A percentile compares a stretch with the other conserved stretches of the same genome.
Evolutionary conservation across 2,888 invertebrate genomes (phyloP).

Genomic region (Hoplodrina ambigua): DNA sequence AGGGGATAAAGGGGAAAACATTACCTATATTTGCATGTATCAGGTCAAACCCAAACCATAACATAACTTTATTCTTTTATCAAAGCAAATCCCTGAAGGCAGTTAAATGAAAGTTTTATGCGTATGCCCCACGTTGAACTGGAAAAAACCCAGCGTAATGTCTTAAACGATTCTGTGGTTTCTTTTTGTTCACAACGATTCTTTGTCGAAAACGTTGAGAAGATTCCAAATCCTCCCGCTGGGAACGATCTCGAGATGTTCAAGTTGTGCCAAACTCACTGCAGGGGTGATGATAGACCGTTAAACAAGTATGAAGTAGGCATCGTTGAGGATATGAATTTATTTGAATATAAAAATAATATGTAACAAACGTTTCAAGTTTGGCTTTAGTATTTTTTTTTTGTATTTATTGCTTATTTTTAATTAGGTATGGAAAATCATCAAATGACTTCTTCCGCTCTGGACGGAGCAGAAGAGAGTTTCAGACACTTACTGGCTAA

Average conservation of each 20-base stretch:
- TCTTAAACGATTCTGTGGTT: conserved; percentile 55
- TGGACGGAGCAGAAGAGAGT: no score
- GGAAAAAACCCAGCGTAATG: conserved; percentile 42
- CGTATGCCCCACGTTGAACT: conserved; percentile 36
- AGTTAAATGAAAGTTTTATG: conserved; percentile 55
- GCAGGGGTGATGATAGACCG: conserved; percentile 51
- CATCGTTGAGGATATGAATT: conserved; percentile 30
- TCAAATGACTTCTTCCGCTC: no score
- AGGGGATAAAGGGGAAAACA: not conserved
- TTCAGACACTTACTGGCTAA: no score
- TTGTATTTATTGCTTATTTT: no score
- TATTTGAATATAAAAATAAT: conserved; percentile 21
- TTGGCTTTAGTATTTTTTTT: not conserved
- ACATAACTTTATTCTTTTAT: conserved; percentile 44
- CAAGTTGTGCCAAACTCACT: conserved; percentile 60
- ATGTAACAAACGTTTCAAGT: conserved; percentile 11
- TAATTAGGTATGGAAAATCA: no score
- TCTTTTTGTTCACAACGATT: conserved; percentile 60
- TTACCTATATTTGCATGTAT: conserved; percentile 23
- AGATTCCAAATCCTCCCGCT: conserved; percentile 62
- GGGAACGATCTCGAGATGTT: conserved; percentile 61
- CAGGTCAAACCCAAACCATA: conserved; percentile 17
- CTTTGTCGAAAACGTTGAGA: conserved; percentile 40
- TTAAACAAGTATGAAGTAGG: conserved; percentile 29
- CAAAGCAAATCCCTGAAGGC: conserved; percentile 42